These are phyloP conservation scores for Pycnonotus jocosus DNA, from an alignment of 2,113 vertebrate genomes.

Conservation along the genomic window DNA sequence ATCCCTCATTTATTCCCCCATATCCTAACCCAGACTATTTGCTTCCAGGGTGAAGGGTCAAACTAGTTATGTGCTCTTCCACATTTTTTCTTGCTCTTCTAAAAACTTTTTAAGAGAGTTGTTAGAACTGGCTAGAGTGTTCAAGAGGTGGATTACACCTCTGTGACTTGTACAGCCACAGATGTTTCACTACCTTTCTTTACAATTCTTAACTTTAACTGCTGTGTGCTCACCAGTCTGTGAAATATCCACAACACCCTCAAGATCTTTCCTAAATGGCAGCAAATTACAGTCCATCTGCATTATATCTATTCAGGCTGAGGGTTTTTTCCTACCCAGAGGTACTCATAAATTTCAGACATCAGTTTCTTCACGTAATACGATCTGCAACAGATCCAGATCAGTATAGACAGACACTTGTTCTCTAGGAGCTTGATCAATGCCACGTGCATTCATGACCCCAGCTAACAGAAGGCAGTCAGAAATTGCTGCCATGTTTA, in stretches of 20 bases:
- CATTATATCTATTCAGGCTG: neutral
- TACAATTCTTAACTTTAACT: neutral
- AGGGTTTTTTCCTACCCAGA: neutral
- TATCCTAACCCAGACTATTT: neutral
- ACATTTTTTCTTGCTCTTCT: neutral
- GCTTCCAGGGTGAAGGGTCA: neutral
- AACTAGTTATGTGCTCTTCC: rapidly evolving
- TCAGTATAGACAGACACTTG: neutral
- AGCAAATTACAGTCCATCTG: neutral
- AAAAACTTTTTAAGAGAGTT: neutral
- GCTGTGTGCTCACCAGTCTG: neutral
- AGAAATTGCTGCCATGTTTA: neutral
- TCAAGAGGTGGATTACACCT: neutral
- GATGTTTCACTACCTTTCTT: neutral
- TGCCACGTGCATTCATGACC: neutral
- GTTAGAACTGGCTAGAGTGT: neutral
- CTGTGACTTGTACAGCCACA: neutral
- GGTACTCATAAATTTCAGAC: neutral
- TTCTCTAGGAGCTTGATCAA: neutral
- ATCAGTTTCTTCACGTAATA: neutral
- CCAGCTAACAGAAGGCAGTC: neutral
- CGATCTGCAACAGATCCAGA: neutral
- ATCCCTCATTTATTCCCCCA: neutral
- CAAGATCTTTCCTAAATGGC: neutral
- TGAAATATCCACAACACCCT: neutral